Base-by-base conservation (phyloP, 2,113 vertebrate species). In the Leucoraja erinaceus region DNA sequence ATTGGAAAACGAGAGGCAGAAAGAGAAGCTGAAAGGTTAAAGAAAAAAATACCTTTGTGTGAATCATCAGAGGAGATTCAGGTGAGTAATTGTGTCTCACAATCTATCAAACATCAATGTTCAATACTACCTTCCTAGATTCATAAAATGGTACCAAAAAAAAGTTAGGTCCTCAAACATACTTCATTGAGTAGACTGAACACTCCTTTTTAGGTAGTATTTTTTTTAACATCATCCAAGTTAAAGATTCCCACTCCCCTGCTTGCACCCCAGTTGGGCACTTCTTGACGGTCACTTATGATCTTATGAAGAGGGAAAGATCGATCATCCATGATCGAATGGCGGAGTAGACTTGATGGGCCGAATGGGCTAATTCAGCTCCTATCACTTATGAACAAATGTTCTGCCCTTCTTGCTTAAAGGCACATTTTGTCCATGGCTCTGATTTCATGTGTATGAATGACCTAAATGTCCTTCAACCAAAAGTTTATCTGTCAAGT, bases 51-150 rank as follows among this genome's bases (percentile, higher is more conserved):
- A 0, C 25, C 93, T 0, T 28, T 94, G 28, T 93, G 95, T 91
- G 84, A 94, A 11, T 94, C 96, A 54, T 33, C 93, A 9, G 28
- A 59, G 61, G 94, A 95, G 66, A 94, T 96, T 93, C 94, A 96
- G 97, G 97, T 98, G 96, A 47, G 63, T 4, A 74, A 63, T 12
- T 88, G 74, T 75, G 56, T 86, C 2, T 28, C n/a, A 11, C 61
- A 61, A 63, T 63, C 28, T n/a, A 31, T n/a, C 83, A 88, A 88
- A 31, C 28, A 0, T 31, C 28, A 61, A 10, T 31, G n/a, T 88
- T 88, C 28, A 66, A 88, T 63, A 16, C 59, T 66, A 54, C 25
- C 16, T 14, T 28, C 47, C 25, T 56, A 79, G 11, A 47, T 47
- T 6, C 22, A 28, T 54, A 28, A 22, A 8, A 83, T 83, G 5